These are phyloP conservation scores for Folsomia candida DNA, from an alignment of 2,888 invertebrate genomes.

Conservation along the genomic window DNA sequence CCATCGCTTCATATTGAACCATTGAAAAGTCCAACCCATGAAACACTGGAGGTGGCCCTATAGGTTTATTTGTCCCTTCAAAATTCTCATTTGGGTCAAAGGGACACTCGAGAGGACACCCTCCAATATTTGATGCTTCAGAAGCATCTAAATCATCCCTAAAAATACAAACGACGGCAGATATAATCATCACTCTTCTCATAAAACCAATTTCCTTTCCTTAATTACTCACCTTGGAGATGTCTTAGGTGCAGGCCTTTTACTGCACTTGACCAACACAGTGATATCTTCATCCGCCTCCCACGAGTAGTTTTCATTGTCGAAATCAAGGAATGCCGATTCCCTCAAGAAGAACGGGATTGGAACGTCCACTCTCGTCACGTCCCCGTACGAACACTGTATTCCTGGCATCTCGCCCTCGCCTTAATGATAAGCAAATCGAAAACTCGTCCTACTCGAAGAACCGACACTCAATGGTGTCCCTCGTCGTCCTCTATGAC, in stretches of 20 bases:
- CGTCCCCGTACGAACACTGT: slow-evolving; percentile 17
- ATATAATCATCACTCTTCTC: too few relatives aligned
- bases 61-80: slow-evolving; percentile 29
- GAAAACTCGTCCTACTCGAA: too few relatives aligned
- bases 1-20: slow-evolving; percentile 28
- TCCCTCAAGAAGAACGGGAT: slow-evolving; percentile 43
- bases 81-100: slow-evolving; percentile 49
- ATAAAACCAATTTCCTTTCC: background rate
- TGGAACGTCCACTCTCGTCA: slow-evolving; percentile 23
- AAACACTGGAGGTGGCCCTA: slow-evolving; percentile 23
- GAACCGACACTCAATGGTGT: too few relatives aligned
- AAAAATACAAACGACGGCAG: too few relatives aligned
- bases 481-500: too few relatives aligned
- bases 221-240: background rate
- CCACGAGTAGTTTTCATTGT: slow-evolving; percentile 39
- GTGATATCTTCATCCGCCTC: slow-evolving; percentile 16
- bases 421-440: too few relatives aligned
- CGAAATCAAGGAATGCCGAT: slow-evolving; percentile 36
- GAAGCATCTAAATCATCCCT: background rate
- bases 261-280: slow-evolving; percentile 23
- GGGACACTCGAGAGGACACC: slow-evolving; percentile 46
- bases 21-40: slow-evolving; percentile 33
- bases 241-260: background rate
- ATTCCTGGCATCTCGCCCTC: slow-evolving; percentile 2
- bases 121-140: slow-evolving; percentile 35